Percentiles rank a stretch among this genome's conserved stretches.
phyloP scores from a whole-genome alignment of 1,140 invertebrate genomes.

The Halotydeus destructor region DNA sequence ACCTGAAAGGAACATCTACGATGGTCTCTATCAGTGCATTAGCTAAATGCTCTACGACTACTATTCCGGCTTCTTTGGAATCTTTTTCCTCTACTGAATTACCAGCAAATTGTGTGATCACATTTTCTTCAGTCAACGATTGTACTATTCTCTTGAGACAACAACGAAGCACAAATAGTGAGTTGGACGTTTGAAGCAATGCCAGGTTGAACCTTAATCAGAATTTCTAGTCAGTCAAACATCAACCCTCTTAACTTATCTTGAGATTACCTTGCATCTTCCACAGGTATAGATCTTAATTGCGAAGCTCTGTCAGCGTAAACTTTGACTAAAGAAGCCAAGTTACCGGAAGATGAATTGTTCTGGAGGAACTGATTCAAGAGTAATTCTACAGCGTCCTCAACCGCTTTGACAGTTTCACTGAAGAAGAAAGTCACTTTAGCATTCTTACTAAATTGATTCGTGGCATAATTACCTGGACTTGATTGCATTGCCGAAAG shows the following conservation, averaged over 20 bases:
- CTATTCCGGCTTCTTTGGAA: neutral
- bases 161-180: slow-evolving; percentile 67
- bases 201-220: slow-evolving; percentile 11
- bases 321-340: slow-evolving; percentile 59
- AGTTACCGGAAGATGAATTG: slow-evolving; percentile 63
- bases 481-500: slow-evolving; percentile 45
- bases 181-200: slow-evolving; percentile 78
- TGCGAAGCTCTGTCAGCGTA: slow-evolving; percentile 55
- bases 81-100: slow-evolving; percentile 8
- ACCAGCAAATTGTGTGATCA: slow-evolving; percentile 28
- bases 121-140: slow-evolving; percentile 31
- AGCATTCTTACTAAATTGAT: slow-evolving; percentile 1
- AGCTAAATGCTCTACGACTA: slow-evolving; percentile 16
- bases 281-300: slow-evolving; percentile 33
- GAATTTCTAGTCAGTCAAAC: neutral
- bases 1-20: slow-evolving; percentile 44
- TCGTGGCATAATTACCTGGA: slow-evolving; percentile 36
- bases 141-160: slow-evolving; percentile 68
- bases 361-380: slow-evolving; percentile 27
- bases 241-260: neutral
- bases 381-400: slow-evolving; percentile 6
- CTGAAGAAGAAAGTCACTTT: neutral
- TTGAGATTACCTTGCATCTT: slow-evolving; percentile 6
- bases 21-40: slow-evolving; percentile 44
- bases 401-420: slow-evolving; percentile 8